Conservation (phyloP, 2,797 vertebrate species). For the Arnoldichthys spilopterus region DNA sequence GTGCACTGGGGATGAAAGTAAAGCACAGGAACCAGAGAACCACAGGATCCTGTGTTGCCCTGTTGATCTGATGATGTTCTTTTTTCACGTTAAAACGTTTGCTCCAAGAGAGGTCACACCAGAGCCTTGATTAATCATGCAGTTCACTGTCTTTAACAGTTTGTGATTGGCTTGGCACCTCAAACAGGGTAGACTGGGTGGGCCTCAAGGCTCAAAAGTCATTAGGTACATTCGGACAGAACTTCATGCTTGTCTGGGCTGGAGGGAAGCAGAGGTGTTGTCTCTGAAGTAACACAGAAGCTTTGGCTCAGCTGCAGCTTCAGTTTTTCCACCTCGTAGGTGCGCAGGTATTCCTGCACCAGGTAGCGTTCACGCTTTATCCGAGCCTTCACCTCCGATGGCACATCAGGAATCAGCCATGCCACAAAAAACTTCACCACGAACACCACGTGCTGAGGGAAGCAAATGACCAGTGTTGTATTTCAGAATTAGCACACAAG, state of each 20-base stretch:
- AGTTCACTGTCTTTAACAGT: neutral
- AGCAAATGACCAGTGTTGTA: constrained; percentile 8
- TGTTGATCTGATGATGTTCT: neutral
- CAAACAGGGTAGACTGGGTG: neutral
- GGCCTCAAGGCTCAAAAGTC: constrained; percentile 1
- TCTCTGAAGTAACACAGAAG: constrained; percentile 69
- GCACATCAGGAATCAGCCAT: constrained; percentile 95
- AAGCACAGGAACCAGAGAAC: constrained; percentile 11
- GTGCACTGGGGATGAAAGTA: constrained; percentile 18
- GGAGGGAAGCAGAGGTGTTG: constrained; percentile 35
- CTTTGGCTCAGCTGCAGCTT: constrained; percentile 84
- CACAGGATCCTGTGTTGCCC: neutral
- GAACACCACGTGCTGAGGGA: constrained; percentile 88
- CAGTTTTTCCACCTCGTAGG: constrained; percentile 89
- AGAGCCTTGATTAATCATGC: neutral
- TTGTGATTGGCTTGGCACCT: neutral
- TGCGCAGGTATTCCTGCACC: constrained; percentile 89
- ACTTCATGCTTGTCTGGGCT: constrained; percentile 65
- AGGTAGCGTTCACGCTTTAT: constrained; percentile 92
- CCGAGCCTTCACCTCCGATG: constrained; percentile 86
- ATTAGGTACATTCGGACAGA: constrained; percentile 71
- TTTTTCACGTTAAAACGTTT: neutral
- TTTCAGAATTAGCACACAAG: neutral
- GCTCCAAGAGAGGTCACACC: neutral
- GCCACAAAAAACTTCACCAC: constrained; percentile 94